A percentile compares a stretch with the other conserved stretches of the same genome.
Conservation (phyloP, 2,113 vertebrate species). For the Melospiza melodia region DNA sequence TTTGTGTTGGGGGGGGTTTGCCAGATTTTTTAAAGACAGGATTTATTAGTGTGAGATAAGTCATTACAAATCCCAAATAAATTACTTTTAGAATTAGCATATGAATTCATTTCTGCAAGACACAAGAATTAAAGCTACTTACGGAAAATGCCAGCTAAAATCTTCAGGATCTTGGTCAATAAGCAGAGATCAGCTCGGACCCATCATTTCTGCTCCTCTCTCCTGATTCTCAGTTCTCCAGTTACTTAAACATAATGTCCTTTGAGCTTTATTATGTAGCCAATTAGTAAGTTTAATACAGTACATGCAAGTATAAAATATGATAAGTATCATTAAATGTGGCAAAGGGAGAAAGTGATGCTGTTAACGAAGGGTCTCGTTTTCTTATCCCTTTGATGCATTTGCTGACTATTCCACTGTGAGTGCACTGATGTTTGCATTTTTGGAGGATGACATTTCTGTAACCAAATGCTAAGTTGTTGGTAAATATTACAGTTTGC, state of each 20-base stretch:
- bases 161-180: constrained; percentile 3
- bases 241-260: constrained; percentile 32
- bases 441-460: constrained; percentile 73
- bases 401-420: constrained; percentile 28
- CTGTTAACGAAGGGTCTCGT: background rate
- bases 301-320: constrained; percentile 34
- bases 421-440: constrained; percentile 55
- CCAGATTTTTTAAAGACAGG: constrained; percentile 30
- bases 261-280: constrained; percentile 54
- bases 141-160: constrained; percentile 32
- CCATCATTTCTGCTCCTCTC: background rate
- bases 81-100: constrained; percentile 71
- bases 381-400: constrained; percentile 14
- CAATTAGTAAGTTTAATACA: constrained; percentile 70
- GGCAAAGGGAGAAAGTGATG: background rate
- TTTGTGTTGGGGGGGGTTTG: background rate
- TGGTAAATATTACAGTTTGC: constrained; percentile 69
- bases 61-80: constrained; percentile 72
- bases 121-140: constrained; percentile 51
- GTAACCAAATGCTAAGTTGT: constrained; percentile 62
- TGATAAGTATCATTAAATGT: constrained; percentile 22
- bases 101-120: constrained; percentile 31
- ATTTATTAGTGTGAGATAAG: constrained; percentile 68
- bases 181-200: background rate
- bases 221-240: background rate